Evolutionary conservation across 1,140 invertebrate species (phyloP).

Genomic region (Drosophila yakuba): DNA sequence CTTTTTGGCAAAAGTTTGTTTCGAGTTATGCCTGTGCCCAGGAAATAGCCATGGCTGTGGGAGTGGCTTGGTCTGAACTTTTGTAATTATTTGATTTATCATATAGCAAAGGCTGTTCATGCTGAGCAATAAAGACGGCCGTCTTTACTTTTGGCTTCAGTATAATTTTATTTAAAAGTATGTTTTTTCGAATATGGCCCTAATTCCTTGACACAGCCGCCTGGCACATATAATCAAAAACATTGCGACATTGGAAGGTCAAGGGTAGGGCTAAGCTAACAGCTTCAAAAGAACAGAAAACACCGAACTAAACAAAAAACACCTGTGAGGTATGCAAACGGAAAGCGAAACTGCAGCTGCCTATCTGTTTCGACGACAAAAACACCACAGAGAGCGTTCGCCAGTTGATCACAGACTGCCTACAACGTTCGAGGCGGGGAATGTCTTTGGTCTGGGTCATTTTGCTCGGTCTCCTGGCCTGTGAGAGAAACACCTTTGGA

Average conservation of each 20-base stretch:
- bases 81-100: conserved; percentile 79
- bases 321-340: conserved; percentile 39
- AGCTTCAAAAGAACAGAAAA: conserved; percentile 3
- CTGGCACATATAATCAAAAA: background rate
- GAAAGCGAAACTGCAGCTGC: conserved; percentile 3
- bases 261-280: conserved; percentile 10
- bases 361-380: conserved; percentile 1
- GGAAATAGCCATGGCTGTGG: conserved; percentile 33
- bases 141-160: background rate
- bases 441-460: conserved; percentile 28
- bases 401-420: conserved; percentile 13
- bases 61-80: conserved; percentile 49
- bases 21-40: conserved; percentile 45
- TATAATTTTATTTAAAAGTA: background rate
- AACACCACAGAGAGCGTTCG: background rate
- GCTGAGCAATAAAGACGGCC: background rate
- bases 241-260: background rate
- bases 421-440: conserved; percentile 1
- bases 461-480: background rate
- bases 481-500: background rate
- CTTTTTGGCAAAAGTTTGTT: conserved; percentile 67
- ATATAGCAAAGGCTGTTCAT: conserved; percentile 23
- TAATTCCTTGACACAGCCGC: conserved; percentile 3
- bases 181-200: background rate
- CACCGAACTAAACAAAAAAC: conserved; percentile 1